Base-by-base conservation (phyloP, 2,797 vertebrate genomes). In the Otus scops region DNA sequence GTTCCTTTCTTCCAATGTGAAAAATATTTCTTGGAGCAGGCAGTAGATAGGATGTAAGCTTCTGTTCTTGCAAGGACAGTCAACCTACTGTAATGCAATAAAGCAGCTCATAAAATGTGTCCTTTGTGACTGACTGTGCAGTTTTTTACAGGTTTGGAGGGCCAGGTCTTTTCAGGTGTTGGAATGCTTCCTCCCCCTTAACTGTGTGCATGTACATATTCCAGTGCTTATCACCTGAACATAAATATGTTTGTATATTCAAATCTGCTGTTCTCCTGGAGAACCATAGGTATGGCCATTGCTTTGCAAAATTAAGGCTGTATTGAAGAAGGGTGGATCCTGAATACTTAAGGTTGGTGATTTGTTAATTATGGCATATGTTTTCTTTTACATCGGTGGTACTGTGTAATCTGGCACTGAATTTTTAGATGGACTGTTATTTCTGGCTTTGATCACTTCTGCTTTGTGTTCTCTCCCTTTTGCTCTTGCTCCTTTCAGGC, bases 181-280 rank as follows among this genome's bases (percentile, higher is more conserved):
- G 8, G 8, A 39, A 9, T 1, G 0, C 3, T 69, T 77, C 68
- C 60, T 81, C 64, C 36, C 82, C 61, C 45, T 77, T 48, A 6
- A 27, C 75, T 1, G 0, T 1, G 7, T 13, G n/a, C 22, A 5
- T 0, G 2, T 18, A 10, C 3, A 0, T 34, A 4, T 11, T 61
- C 38, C 23, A 17, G 57, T 21, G 6, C 43, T 83, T 43, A 8
- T 3, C 39, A 7, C 56, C 26, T 2, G 19, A 3, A 10, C 28
- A 3, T 1, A 8, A 24, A 4, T 32, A 17, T 1, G 3, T 10
- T 14, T 12, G 9, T 11, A 1, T 14, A 0, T 23, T 56, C 22
- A 23, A 7, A 4, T 3, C 20, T 65, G 38, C 20, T 8, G 2
- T 32, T 57, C 18, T 51, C 6, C 54, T 30, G 41, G 65, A 36